Conservation (phyloP, 2,888 invertebrate species). For the Schizotus pectinicornis region DNA sequence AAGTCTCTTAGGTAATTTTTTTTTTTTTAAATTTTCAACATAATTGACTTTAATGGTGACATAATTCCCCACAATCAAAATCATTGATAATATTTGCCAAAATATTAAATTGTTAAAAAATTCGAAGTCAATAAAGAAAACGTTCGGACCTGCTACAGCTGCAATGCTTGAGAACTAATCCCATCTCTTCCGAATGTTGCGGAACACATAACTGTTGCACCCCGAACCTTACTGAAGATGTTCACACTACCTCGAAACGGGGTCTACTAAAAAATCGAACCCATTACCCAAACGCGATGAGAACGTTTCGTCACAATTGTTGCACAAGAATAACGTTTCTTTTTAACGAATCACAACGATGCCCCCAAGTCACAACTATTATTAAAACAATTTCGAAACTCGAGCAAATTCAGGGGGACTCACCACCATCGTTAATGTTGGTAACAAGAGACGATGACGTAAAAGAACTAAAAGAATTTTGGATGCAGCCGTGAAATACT, state of each 20-base stretch:
- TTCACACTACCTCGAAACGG: constrained; percentile 10
- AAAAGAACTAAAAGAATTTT: constrained; percentile 9
- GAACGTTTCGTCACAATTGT: constrained; percentile 29
- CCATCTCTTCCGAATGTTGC: constrained; percentile 1
- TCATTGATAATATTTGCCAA: no score
- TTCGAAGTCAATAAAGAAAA: neutral
- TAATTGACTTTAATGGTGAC: no score
- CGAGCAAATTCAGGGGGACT: no score
- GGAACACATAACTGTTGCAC: neutral
- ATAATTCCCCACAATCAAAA: no score
- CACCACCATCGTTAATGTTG: neutral
- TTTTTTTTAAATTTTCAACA: no score
- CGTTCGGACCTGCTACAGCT: neutral
- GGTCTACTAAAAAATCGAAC: constrained; percentile 12
- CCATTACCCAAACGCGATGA: constrained; percentile 19
- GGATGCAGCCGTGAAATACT: neutral
- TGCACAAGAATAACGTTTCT: constrained; percentile 28
- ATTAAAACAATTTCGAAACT: neutral
- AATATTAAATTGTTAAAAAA: no score
- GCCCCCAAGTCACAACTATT: constrained; percentile 2
- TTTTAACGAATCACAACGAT: constrained; percentile 13
- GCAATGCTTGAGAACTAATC: constrained; percentile 10
- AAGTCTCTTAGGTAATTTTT: no score
- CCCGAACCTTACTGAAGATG: neutral
- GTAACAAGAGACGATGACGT: neutral